Conservation (phyloP, 2,888 invertebrate genomes). For the Tanytarsus gracilentus region DNA sequence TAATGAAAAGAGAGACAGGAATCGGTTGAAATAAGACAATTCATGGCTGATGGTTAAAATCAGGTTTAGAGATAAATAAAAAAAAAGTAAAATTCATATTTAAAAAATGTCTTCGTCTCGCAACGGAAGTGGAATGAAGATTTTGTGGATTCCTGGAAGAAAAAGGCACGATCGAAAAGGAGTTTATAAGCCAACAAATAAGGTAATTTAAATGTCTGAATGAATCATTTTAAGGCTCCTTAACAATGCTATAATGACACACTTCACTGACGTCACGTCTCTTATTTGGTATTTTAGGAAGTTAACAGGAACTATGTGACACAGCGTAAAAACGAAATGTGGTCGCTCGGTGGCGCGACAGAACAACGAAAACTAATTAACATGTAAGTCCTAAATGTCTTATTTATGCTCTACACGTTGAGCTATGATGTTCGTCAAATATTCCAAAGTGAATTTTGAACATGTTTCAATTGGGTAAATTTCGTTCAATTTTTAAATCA, state of each 20-base stretch:
- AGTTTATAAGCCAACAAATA: conserved; percentile 37
- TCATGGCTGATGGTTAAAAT: neutral
- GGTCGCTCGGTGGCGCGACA: conserved; percentile 41
- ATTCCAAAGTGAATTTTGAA: conserved; percentile 8
- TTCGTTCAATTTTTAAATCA: no score
- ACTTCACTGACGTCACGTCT: neutral
- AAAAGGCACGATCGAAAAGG: conserved; percentile 40
- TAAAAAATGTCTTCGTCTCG: conserved; percentile 31
- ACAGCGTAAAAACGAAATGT: conserved; percentile 39
- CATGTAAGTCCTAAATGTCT: conserved; percentile 31
- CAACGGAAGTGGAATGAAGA: conserved; percentile 37
- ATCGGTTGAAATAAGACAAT: no score
- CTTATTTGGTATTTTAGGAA: conserved; percentile 5
- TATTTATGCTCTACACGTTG: no score
- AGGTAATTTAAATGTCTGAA: conserved; percentile 33
- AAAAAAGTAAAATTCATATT: no score
- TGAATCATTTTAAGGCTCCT: conserved; percentile 29
- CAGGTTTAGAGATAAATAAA: neutral
- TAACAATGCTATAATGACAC: no score
- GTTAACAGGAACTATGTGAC: conserved; percentile 17
- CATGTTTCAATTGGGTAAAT: no score
- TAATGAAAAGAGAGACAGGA: no score
- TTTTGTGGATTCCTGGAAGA: conserved; percentile 42
- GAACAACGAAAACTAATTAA: conserved; percentile 34
- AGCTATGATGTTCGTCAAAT: conserved; percentile 12